These are phyloP conservation scores for Eupeodes latifasciatus DNA, from an alignment of 2,888 invertebrate genomes.

Conservation along the genomic window DNA sequence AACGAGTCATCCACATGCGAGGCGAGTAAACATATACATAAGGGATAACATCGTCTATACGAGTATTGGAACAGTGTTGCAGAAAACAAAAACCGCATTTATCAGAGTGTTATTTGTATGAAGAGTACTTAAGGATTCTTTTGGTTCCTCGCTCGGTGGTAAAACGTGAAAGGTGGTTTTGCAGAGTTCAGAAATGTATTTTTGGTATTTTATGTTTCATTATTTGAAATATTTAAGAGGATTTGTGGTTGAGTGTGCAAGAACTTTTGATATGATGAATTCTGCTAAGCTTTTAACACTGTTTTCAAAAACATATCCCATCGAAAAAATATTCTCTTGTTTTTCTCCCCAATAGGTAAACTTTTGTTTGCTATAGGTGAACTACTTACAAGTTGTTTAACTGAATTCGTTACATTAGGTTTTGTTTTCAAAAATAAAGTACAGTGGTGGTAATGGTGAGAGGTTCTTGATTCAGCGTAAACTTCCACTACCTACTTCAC, in stretches of 20 bases:
- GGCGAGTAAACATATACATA: background rate
- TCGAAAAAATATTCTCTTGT: too few relatives aligned
- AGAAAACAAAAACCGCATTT: slow-evolving; percentile 12
- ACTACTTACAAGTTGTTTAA: too few relatives aligned
- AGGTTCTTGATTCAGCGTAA: too few relatives aligned
- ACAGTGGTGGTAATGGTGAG: too few relatives aligned
- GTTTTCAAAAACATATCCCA: too few relatives aligned
- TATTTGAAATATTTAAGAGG: background rate
- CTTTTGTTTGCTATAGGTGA: too few relatives aligned
- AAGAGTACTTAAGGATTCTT: background rate
- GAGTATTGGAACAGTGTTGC: slow-evolving; percentile 6
- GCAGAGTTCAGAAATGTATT: background rate
- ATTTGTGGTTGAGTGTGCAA: background rate
- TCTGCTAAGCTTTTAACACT: too few relatives aligned
- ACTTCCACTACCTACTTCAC: too few relatives aligned
- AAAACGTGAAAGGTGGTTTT: background rate
- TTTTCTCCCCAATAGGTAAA: too few relatives aligned
- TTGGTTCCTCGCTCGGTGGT: background rate
- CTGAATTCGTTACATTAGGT: background rate
- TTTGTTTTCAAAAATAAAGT: too few relatives aligned
- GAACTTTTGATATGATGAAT: too few relatives aligned
- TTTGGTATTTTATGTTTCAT: background rate
- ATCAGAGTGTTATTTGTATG: slow-evolving; percentile 1
- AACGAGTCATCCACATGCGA: background rate
- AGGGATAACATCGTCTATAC: background rate